Evolutionary conservation across 2,797 vertebrate genomes (phyloP), one percentile per base, ranked within the genome.

Genomic region (Numenius phaeopus): DNA sequence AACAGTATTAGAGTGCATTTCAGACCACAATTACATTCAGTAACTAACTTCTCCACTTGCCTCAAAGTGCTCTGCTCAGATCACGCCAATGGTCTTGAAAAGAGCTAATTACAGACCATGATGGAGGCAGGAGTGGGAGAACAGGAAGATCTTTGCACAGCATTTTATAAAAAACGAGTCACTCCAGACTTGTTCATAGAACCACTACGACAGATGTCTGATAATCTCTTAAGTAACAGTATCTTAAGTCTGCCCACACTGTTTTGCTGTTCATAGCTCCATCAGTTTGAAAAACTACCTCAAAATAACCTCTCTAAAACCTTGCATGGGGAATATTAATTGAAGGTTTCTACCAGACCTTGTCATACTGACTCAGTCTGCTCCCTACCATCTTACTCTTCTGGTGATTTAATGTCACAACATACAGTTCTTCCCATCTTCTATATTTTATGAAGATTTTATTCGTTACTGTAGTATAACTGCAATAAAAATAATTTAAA

Each of bases 181-280:
- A 54, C 55, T 84, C 32, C 57, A 80, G 26, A 8, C n/a, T 82
- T 87, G 39, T 14, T 84, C 59, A 55, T 37, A 46, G 61, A 91
- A 83, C n/a, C 70, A 32, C 50, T 46, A 54, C 5, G 5, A 91
- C 95, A 96, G 96, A 96, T 96, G 94, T 95, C 80, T 72, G 64
- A 32, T 97, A 97, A 96, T 96, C 94, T 95, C 88, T 93, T 77
- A 89, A 95, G 94, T 94, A 96, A 93, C 67, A 93, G 39, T 77
- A 93, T 64, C 83, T 95, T 84, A 79, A 76, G 46, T 82, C 94
- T 94, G 75, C 93, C 94, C 90, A 97, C 87, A 58, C 83, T 90
- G 66, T 93, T 95, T 83, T 87, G 86, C 81, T 89, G 55, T 58
- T 90, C 73, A 57, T 6, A 58, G 83, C 70, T 73, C 86, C 73